Base-by-base conservation (phyloP, 2,888 invertebrate species). In the Orthosia incerta region DNA sequence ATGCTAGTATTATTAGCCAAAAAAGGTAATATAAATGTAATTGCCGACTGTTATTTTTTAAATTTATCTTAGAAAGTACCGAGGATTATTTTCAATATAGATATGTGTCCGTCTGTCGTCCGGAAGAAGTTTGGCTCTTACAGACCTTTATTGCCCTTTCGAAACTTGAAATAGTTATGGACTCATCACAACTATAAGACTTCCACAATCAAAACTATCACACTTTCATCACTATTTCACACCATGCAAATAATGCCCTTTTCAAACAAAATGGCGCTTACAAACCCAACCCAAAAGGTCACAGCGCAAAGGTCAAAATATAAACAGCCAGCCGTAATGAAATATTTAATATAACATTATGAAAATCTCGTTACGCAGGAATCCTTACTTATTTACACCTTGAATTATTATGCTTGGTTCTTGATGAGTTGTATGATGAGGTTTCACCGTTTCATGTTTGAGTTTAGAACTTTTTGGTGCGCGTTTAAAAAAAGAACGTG, bases 341-440 rank as follows among this genome's bases (percentile, higher is more conserved):
- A 82, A 86, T 77, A 77, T 69, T 79, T 84, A 78, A 86, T 84
- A 86, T 67, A 83, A 64, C 69, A 68, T 85, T 63, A 69, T 83
- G 77, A 75, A 80, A 69, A 80, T 59, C 83, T 80, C 79, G 48
- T 80, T 79, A 62, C 50, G 39, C 16, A 60, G 26, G 53, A 59
- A 71, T 64, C 31, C 26, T 59, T 51, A 60, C 60, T 77, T 71
- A 79, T 77, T 79, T 77, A 67, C 78, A 72, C 64, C 67, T 63
- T 60, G 31, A 64, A 60, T 82, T 77, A 77, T 61, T 71, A 63
- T 57, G 55, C 61, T 62, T 15, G 61, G 48, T 23, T 60, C 50
- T 45, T 55, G 55, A 55, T 20, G 55, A 55, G 23, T 15, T 23
- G 53, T 55, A 15, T 53, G 39, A 39, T 39, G 39, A 39, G 39